Evolutionary conservation across 2,113 vertebrate genomes (phyloP), one percentile per base, ranked within the genome.

Genomic region (Protobothrops flavoviridis): DNA sequence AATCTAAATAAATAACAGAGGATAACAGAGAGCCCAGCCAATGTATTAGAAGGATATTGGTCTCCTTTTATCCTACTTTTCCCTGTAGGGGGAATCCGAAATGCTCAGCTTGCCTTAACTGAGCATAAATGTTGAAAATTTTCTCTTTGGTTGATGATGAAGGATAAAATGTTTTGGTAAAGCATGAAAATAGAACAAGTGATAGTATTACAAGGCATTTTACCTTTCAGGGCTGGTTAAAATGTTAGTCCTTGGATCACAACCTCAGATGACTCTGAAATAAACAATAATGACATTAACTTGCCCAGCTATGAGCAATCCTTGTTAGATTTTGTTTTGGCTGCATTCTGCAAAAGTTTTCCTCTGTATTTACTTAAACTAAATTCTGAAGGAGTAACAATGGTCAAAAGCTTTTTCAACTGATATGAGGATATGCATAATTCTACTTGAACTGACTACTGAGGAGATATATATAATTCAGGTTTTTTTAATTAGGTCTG

Each of bases 401-500:
- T 95, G 94, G 95, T 97, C 94, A 93, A 57, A 96, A 94, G 93
- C 93, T 96, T 96, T 55, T 97, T 97, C 95, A 97, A 91, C 97
- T 95, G 61, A 81, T 96, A 97, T 96, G 96, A 96, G 97, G 97
- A 96, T 96, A 96, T 90, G 95, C 96, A 33, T 97, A 97, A 97
- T 97, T 97, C 96, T 95, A 95, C 95, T 97, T 92, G 96, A 96
- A 95, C 94, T 95, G 92, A 96, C 96, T 96, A 95, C 96, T 96
- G 95, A 96, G 96, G 96, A 91, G 96, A 48, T 48, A 96, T 97
- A 95, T 96, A 94, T 94, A 96, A 96, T 95, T 93, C 96, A 95
- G 74, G 92, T 87, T 97, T 92, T 96, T 92, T 97, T 97, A 97
- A 97, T 97, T 97, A 97, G 97, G 94, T 95, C 95, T 92, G 94